Evolutionary conservation across 1,140 invertebrate genomes (phyloP).

Genomic region (Littorina saxatilis): DNA sequence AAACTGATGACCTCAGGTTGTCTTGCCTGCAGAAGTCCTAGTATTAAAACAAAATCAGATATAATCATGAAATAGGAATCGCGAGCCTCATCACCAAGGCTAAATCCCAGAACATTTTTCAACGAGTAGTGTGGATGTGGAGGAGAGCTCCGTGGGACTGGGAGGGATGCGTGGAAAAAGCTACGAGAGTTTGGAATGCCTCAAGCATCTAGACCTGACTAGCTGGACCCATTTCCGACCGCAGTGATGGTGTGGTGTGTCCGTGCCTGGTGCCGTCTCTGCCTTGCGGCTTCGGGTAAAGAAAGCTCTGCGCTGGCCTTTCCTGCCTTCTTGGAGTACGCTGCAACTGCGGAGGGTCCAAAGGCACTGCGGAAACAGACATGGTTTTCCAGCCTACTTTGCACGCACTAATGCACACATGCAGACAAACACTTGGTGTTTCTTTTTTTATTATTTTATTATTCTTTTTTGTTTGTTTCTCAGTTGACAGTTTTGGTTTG

Average conservation of each 20-base stretch:
- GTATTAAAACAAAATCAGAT: too few relatives aligned
- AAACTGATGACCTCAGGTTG: too few relatives aligned
- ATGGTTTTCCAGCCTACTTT: background rate
- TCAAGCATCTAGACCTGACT: constrained; percentile 16
- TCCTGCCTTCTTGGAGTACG: background rate
- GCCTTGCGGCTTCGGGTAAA: constrained; percentile 14
- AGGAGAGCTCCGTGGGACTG: background rate
- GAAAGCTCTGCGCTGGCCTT: constrained; percentile 9
- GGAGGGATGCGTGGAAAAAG: background rate
- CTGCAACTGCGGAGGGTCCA: background rate
- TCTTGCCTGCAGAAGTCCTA: too few relatives aligned
- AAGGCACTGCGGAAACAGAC: background rate
- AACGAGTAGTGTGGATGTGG: background rate
- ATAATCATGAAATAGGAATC: too few relatives aligned
- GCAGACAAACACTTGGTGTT: background rate
- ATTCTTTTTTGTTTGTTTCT: background rate
- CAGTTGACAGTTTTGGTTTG: too few relatives aligned
- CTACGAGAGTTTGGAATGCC: constrained; percentile 15
- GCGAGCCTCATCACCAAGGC: too few relatives aligned
- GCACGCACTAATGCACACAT: background rate
- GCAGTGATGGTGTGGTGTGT: too few relatives aligned
- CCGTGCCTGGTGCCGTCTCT: background rate
- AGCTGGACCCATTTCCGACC: background rate
- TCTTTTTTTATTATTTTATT: background rate
- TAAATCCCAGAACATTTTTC: too few relatives aligned